Conservation (phyloP, 2,113 vertebrate genomes). For the Pelecanoides urinatrix region DNA sequence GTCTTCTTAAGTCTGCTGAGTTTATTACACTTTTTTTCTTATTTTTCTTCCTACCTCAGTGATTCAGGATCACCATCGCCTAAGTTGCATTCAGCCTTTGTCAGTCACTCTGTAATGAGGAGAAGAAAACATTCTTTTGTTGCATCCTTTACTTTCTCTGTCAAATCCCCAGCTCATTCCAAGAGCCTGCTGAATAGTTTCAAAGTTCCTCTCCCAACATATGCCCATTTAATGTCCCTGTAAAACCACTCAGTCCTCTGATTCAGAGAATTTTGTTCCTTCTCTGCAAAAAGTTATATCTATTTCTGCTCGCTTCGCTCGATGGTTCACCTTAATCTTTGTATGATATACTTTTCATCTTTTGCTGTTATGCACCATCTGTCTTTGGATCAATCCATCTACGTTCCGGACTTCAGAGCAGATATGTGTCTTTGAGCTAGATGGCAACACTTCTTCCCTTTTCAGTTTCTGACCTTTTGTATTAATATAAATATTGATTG, state of each 20-base stretch:
- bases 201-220: neutral
- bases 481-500: neutral
- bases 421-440: neutral
- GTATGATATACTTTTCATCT: neutral
- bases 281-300: neutral
- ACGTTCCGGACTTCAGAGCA: neutral
- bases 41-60: neutral
- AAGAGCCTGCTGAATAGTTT: neutral
- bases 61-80: neutral
- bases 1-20: neutral
- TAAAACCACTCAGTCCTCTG: neutral
- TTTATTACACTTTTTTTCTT: neutral
- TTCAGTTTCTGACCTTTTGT: neutral
- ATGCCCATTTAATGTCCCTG: accelerated
- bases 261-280: neutral
- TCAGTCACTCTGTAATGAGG: neutral
- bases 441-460: neutral
- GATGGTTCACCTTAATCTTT: neutral
- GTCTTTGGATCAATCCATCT: neutral
- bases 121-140: neutral
- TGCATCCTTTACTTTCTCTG: neutral
- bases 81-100: neutral
- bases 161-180: neutral
- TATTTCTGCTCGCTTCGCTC: accelerated
- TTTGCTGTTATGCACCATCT: neutral